Percentiles rank a stretch among this genome's conserved stretches.
Evolutionary conservation across 2,113 vertebrate genomes (phyloP).

Genomic region (Sander vitreus): DNA sequence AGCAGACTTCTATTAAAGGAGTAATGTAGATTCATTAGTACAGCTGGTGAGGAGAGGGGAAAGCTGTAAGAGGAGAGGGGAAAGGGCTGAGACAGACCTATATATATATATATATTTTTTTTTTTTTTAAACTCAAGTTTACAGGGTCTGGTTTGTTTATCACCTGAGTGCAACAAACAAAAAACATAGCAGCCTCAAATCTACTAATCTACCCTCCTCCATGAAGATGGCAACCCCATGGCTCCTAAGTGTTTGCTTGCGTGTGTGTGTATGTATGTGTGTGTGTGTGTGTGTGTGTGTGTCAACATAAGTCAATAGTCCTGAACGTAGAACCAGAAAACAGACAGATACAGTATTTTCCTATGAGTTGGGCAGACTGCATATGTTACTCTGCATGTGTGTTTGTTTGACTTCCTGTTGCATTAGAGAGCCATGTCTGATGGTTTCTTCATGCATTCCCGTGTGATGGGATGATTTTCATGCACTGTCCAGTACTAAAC

Average conservation of each 20-base stretch:
- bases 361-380: slow-evolving; percentile 10
- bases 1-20: slow-evolving; percentile 66
- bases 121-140: background rate
- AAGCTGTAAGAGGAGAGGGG: slow-evolving; percentile 18
- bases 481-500: background rate
- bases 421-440: background rate
- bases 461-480: slow-evolving; percentile 16
- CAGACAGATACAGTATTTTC: slow-evolving; percentile 14
- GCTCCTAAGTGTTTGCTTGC: slow-evolving; percentile 1
- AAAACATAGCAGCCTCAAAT: slow-evolving; percentile 25
- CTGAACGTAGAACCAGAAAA: slow-evolving; percentile 21
- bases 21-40: slow-evolving; percentile 59
- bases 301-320: slow-evolving; percentile 15
- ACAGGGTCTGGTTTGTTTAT: slow-evolving; percentile 24
- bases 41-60: slow-evolving; percentile 18
- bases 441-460: slow-evolving; percentile 12
- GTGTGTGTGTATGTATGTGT: background rate
- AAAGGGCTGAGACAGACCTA: slow-evolving; percentile 8
- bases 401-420: slow-evolving; percentile 13
- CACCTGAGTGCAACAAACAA: background rate
- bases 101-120: no score
- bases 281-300: no score
- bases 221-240: slow-evolving; percentile 34
- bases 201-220: slow-evolving; percentile 56
- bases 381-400: slow-evolving; percentile 10